Evolutionary conservation across 2,113 vertebrate genomes (phyloP).

Genomic region (Heloderma charlesbogerti): DNA sequence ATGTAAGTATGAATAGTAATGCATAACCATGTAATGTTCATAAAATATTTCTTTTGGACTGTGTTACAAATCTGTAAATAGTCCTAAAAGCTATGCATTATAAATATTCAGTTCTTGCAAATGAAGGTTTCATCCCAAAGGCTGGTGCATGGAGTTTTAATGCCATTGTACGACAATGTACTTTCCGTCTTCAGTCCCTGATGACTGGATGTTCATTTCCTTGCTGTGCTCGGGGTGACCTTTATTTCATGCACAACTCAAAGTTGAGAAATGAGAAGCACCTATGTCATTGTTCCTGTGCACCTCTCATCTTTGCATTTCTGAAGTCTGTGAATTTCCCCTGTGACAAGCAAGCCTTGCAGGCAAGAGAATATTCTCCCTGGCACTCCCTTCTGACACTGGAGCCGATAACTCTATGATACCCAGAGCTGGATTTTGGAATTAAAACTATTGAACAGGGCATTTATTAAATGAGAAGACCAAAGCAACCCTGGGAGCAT

Average conservation of each 20-base stretch:
- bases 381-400: neutral
- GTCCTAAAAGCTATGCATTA: neutral
- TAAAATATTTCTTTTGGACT: neutral
- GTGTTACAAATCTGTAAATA: neutral
- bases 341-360: neutral
- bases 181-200: conserved; percentile 9
- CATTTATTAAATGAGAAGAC: conserved; percentile 34
- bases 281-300: neutral
- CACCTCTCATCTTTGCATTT: neutral
- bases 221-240: neutral
- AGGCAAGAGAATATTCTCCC: conserved; percentile 1
- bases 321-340: neutral
- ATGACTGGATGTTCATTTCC: neutral
- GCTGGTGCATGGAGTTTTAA: neutral
- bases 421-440: neutral
- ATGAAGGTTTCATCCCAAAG: neutral
- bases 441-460: conserved; percentile 27
- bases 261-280: neutral
- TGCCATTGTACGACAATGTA: neutral
- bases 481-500: neutral
- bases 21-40: neutral
- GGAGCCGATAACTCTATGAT: neutral
- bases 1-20: neutral
- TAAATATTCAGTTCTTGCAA: neutral
- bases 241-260: neutral